Conservation (phyloP, 1,140 invertebrate genomes). For the Acromyrmex charruanus region DNA sequence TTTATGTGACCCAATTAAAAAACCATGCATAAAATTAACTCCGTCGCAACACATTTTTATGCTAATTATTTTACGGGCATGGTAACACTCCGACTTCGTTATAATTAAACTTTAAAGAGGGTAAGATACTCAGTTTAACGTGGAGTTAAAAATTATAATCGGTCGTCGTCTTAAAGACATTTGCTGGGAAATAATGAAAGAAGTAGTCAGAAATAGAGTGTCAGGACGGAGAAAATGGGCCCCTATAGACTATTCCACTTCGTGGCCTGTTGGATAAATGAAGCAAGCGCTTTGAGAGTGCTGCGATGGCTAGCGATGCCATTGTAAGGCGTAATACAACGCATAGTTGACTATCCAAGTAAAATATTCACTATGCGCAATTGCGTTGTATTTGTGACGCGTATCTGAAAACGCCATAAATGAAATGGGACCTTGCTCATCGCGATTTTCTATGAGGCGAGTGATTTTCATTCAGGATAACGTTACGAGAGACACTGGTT, state of each 20-base stretch:
- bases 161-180: constrained; percentile 30
- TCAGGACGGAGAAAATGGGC: neutral
- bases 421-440: constrained; percentile 19
- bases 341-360: constrained; percentile 8
- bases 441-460: neutral
- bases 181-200: constrained; percentile 25
- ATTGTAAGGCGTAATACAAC: constrained; percentile 14
- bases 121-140: neutral
- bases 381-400: neutral
- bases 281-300: constrained; percentile 24
- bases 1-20: constrained; percentile 27
- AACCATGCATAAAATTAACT: constrained; percentile 4
- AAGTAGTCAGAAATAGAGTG: constrained; percentile 2
- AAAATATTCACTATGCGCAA: constrained; percentile 32
- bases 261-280: constrained; percentile 28
- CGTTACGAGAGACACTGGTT: neutral
- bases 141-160: constrained; percentile 46
- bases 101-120: constrained; percentile 17
- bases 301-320: neutral
- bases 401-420: constrained; percentile 29
- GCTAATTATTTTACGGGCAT: constrained; percentile 39
- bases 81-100: neutral
- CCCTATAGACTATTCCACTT: constrained; percentile 38
- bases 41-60: neutral
- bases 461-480: constrained; percentile 12